Evolutionary conservation across 1,140 invertebrate genomes (phyloP), one percentile per base, ranked within the genome.

Genomic region (Mycetomoellerius zeteki): DNA sequence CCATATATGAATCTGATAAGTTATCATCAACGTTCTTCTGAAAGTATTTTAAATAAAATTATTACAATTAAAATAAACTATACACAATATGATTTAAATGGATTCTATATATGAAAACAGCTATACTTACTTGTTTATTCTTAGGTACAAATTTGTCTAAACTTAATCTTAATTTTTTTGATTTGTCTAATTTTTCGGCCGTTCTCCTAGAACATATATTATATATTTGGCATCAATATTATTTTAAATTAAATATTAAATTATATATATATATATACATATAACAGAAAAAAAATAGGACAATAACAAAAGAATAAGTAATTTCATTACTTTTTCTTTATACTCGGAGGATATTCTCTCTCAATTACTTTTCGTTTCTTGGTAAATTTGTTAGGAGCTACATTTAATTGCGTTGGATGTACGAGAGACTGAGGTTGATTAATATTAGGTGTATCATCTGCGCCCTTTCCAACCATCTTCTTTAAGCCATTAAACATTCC

Each of bases 401-500:
- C 93, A 67, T 91, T 86, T 43, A 91, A 81, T 33, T 75, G 81
- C 84, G 89, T 87, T 72, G 85, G 65, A 52, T 91, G 78, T 43
- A 76, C 27, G 27, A 54, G 5, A 67, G 87, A 64, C 8, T 85
- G 88, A 60, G 90, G 89, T 89, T 76, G 37, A 54, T 60, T 73
- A 43, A 84, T 89, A 64, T 91, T 91, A 24, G 94, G 92, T 77
- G 93, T 93, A 86, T 95, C 95, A 21, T 91, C 86, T 72, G 89
- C 92, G 86, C 93, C 95, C 87, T 95, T 96, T 24, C 96, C 96
- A 30, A 98, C 97, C 90, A 98, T 97, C 94, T 97, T 98, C 90
- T 96, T 97, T 12, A 98, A 93, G n/a, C 97, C 97, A 94, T 96
- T 97, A 56, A 98, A 96, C 96, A 98, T 97, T 94, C 97, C 97